Percentiles rank a stretch among this genome's conserved stretches.
These are phyloP conservation scores for Poeciliopsis presidionis DNA, from an alignment of 2,797 vertebrate genomes.

Conservation along the genomic window DNA sequence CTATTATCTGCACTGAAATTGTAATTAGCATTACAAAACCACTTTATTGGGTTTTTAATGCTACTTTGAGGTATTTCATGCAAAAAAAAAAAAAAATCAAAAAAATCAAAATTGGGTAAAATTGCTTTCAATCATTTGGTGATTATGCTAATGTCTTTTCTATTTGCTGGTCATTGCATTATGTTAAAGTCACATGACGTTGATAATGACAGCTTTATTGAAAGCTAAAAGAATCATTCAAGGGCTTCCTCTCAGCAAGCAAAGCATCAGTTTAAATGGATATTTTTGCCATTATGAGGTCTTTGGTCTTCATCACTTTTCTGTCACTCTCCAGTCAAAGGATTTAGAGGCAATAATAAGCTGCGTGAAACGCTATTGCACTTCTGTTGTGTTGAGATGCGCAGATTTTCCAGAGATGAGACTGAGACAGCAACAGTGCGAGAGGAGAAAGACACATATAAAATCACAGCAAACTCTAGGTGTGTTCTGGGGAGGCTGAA, in stretches of 20 bases:
- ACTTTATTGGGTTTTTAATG: not conserved
- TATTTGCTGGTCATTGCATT: constrained; percentile 17
- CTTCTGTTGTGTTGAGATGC: not conserved
- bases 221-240: constrained; percentile 28
- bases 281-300: constrained; percentile 35
- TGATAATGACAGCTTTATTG: constrained; percentile 30
- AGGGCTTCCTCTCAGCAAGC: constrained; percentile 35
- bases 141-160: constrained; percentile 10
- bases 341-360: not conserved
- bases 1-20: not conserved
- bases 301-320: constrained; percentile 30
- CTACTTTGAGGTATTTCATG: not conserved
- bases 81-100: not conserved
- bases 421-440: too few relatives aligned
- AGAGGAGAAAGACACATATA: too few relatives aligned
- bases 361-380: not conserved
- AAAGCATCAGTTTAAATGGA: constrained; percentile 42
- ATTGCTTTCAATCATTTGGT: not conserved
- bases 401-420: too few relatives aligned
- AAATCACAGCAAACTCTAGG: too few relatives aligned
- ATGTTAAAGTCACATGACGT: constrained; percentile 28
- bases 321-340: constrained; percentile 20
- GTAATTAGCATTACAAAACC: not conserved
- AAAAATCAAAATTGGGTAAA: not conserved
- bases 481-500: too few relatives aligned